phyloP scores from a whole-genome alignment of 2,797 vertebrate genomes.

The Spea hammondii region DNA sequence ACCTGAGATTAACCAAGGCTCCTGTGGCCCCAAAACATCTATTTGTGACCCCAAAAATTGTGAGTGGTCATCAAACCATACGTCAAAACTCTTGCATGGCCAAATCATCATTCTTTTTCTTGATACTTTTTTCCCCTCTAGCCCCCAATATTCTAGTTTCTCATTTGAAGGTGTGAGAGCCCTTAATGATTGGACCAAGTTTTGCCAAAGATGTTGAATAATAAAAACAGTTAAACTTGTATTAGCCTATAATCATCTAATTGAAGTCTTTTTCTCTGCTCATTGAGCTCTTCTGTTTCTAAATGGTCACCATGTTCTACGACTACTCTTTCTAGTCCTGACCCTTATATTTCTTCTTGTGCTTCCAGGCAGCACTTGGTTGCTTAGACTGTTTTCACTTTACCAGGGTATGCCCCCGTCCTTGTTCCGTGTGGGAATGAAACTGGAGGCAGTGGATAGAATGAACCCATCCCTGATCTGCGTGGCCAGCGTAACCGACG shows the following conservation, averaged over 20 bases:
- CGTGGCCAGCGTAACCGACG: slow-evolving; percentile 93
- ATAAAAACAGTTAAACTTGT: too few relatives aligned
- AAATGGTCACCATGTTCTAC: not conserved
- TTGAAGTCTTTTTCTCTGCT: too few relatives aligned
- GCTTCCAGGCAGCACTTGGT: not conserved
- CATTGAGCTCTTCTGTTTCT: not conserved
- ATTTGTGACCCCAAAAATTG: slow-evolving; percentile 81
- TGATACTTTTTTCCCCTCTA: too few relatives aligned
- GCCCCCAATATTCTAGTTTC: too few relatives aligned
- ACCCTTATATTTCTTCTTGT: not conserved
- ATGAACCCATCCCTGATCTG: slow-evolving; percentile 98
- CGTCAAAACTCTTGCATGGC: too few relatives aligned
- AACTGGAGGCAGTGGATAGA: slow-evolving; percentile 95
- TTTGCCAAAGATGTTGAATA: too few relatives aligned
- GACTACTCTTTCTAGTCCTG: not conserved
- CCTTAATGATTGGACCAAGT: too few relatives aligned
- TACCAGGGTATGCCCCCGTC: slow-evolving; percentile 75
- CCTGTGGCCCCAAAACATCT: slow-evolving; percentile 91
- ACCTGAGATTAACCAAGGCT: slow-evolving; percentile 90
- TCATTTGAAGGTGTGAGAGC: too few relatives aligned
- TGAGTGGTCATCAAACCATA: slow-evolving; percentile 65
- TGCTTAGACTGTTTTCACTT: not conserved
- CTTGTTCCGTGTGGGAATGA: slow-evolving; percentile 90
- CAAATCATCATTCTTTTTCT: slow-evolving; percentile 14
- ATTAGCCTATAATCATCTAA: too few relatives aligned